Base-by-base conservation (phyloP, 2,797 vertebrate species). In the Micromesistius poutassou region DNA sequence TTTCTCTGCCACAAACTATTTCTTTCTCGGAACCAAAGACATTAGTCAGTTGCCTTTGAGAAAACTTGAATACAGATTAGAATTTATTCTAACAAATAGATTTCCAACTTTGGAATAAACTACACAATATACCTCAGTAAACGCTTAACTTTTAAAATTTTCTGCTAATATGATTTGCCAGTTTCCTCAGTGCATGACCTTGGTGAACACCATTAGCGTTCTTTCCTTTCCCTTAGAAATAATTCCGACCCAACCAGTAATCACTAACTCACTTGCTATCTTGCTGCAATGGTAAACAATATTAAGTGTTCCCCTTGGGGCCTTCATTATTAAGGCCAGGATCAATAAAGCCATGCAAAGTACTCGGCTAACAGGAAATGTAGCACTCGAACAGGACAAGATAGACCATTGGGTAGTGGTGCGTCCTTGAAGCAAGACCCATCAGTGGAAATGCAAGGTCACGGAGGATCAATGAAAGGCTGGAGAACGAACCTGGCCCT, bases 381-480 rank as follows among this genome's bases (percentile, higher is more conserved):
- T 55, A 74, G 40, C 72, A 78, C 77, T 74, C 72, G 81, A 80
- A 55, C 72, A 10, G 74, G n/a, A 71, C 80, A 75, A 85, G 75
- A 79, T 73, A 6, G 68, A 81, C 73, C 25, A 77, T 66, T 8
- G 62, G 55, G 79, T 75, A 55, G 40, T 30, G 50, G 8, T 79
- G 2, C 78, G 84, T 80, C 87, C 85, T 90, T 87, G 75, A 82
- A 83, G 46, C 73, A 55, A 36, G 38, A 75, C 30, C 50, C 81
- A 82, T 85, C 80, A 80, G 35, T 76, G 68, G 19, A 84, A 72
- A 78, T 28, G n/a, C 83, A 86, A 91, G 86, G 89, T 91, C 89
- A 88, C 22, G 12, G 77, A 16, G 75, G 83, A 91, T 93, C 91
- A 88, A 93, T 91, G 83, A 74, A 84, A 71, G 75, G 79, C 68